Base-by-base conservation (phyloP, 2,113 vertebrate species). In the Cephalopterus ornatus region DNA sequence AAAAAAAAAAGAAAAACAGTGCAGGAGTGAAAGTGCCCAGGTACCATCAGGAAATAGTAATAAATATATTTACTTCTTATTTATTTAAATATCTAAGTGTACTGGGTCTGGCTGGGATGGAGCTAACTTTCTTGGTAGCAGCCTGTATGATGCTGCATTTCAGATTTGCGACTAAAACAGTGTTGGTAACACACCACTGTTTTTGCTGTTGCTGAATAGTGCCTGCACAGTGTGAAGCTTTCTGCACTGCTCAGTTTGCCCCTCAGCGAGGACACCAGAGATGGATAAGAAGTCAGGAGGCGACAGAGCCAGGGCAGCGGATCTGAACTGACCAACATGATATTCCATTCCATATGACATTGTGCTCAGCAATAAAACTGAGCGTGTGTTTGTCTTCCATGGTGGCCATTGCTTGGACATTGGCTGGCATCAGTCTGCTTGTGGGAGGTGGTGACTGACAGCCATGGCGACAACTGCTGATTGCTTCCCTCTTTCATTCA, bases 31-130 rank as follows among this genome's bases (percentile, higher is more conserved):
- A 76, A 92, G 65, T 93, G 85, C 16, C 10, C 30, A 74, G 76
- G 37, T 47, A 79, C 37, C 52, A 80, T n/a, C 33, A 96, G 77
- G 33, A 86, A 91, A 94, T 55, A 70, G 1, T 19, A 94, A 93
- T 76, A 96, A 89, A 93, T 79, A 77, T 42, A 93, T 73, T 59
- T 59, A 23, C 21, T 62, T 85, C 86, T 76, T 49, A 89, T 93
- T 96, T 89, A 95, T 95, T 97, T 96, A 92, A 95, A 50, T 27
- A 42, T 19, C 12, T 47, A 22, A n/a, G 37, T 68, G 8, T 70
- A 44, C 44, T 50, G 19, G 5, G 15, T 66, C 46, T 66, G 27
- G 32, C 30, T 70, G 17, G 12, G 50, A 39, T 21, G 9, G 23
- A n/a, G 17, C 14, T 75, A 47, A 11, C 8, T 81, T 77, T 46